A percentile compares a stretch with the other conserved stretches of the same genome.
Evolutionary conservation across 2,113 vertebrate genomes (phyloP).

Genomic region (Glaucidium brasilianum): DNA sequence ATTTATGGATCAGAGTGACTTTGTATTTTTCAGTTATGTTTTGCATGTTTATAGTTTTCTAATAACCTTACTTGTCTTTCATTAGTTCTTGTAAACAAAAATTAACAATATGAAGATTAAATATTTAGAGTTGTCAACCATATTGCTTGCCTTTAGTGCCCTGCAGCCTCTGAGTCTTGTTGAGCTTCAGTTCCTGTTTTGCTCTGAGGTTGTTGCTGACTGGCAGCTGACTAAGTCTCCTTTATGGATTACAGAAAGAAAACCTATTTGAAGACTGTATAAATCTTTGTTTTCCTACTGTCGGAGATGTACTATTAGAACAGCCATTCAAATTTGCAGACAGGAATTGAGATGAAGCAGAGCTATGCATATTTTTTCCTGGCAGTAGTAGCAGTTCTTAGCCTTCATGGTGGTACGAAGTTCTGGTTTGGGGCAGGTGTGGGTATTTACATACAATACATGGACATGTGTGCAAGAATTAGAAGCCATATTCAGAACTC

Average conservation of each 20-base stretch:
- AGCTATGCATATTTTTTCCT: neutral
- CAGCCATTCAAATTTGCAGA: neutral
- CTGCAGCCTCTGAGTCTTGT: neutral
- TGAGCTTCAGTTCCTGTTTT: neutral
- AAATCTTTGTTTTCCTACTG: neutral
- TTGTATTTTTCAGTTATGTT: neutral
- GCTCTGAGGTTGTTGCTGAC: neutral
- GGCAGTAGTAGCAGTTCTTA: neutral
- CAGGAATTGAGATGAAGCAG: neutral
- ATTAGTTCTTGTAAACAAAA: neutral
- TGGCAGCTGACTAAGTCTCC: neutral
- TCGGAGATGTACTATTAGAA: neutral
- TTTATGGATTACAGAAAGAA: neutral
- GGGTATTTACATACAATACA: neutral
- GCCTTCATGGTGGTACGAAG: neutral
- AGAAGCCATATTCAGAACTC: neutral
- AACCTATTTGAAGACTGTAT: neutral
- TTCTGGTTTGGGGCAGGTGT: neutral
- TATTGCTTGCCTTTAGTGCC: neutral
- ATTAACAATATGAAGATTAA: neutral
- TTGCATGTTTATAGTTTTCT: neutral
- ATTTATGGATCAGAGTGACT: slow-evolving; percentile 31
- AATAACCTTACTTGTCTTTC: neutral
- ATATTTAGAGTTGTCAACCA: neutral
- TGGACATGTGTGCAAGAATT: neutral